Base-by-base conservation (phyloP, 2,113 vertebrate species). In the Megatriorchis doriae region DNA sequence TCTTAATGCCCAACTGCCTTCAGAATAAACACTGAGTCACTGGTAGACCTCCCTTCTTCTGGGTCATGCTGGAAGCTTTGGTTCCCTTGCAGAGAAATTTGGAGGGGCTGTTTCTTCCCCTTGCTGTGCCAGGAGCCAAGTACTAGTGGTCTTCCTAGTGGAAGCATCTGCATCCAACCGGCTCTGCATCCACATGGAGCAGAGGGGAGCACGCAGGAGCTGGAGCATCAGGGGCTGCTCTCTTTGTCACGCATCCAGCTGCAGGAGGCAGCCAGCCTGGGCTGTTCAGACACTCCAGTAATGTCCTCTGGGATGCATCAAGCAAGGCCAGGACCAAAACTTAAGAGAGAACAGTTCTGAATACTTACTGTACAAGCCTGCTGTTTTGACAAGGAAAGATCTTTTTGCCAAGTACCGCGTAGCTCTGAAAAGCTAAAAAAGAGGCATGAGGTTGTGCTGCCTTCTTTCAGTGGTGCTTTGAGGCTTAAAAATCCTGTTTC, bases 251-350 rank as follows among this genome's bases (percentile, higher is more conserved):
- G 1, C 55, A 32, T 20, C 45, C 65, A 50, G 84, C 70, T 5
- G 2, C 50, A 14, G 42, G 19, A 45, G 48, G 38, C 59, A 65
- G 26, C 48, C 36, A 45, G 45, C 68, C 53, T 13, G 40, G 27
- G 26, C 32, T 38, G 32, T 34, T 58, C 47, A 48, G 45, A 47
- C 15, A 8, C 45, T 40, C 63, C 63, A 25, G 23, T 29, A 56
- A 18, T 0, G 0, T 75, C 38, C 34, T 77, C 45, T 66, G 50
- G 63, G 43, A 45, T 3, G 1, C 32, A 22, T 11, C 40, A 26
- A 32, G 21, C 84, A 56, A 72, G 18, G 34, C 27, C 27, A 16
- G 61, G 47, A 50, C 36, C 43, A 31, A 34, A 53, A 48, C 13
- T 52, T 58, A 13, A 13, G 48, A 16, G 38, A 48, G 31, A 47